A percentile compares a stretch with the other conserved stretches of the same genome.
Evolutionary conservation across 2,797 vertebrate genomes (phyloP).

Genomic region (Acestrorhynchus altus): DNA sequence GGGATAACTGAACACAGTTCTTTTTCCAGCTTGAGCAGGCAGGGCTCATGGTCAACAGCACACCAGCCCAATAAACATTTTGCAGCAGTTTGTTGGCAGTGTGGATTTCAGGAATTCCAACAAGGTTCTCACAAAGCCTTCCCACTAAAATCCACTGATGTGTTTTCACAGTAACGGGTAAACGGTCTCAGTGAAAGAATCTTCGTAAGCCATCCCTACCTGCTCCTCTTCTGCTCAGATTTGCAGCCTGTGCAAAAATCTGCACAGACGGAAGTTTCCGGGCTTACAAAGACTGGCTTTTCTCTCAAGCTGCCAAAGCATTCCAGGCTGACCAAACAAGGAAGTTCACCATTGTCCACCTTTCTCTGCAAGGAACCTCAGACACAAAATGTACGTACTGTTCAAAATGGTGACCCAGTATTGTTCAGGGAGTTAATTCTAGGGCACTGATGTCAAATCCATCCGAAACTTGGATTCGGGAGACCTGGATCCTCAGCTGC

Average conservation of each 20-base stretch:
- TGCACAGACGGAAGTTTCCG: slow-evolving; percentile 60
- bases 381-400: slow-evolving; percentile 70
- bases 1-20: neutral
- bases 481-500: neutral
- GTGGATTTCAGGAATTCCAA: neutral
- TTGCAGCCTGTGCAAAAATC: slow-evolving; percentile 21
- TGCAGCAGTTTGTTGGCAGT: neutral
- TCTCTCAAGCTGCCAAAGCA: slow-evolving; percentile 62
- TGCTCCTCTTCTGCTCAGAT: neutral
- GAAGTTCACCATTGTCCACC: slow-evolving; percentile 77
- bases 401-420: slow-evolving; percentile 60
- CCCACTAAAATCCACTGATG: neutral
- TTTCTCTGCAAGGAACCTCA: slow-evolving; percentile 68
- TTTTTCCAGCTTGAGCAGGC: neutral
- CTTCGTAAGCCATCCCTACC: neutral
- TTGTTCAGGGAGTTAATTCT: slow-evolving; percentile 34
- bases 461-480: neutral
- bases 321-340: slow-evolving; percentile 73
- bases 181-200: neutral
- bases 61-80: neutral
- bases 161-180: neutral
- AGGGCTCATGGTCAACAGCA: neutral
- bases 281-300: slow-evolving; percentile 60
- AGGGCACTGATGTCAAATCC: neutral
- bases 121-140: neutral